Evolutionary conservation across 2,797 vertebrate species (phyloP).

Genomic region (Sebastiscus albofasciatus): DNA sequence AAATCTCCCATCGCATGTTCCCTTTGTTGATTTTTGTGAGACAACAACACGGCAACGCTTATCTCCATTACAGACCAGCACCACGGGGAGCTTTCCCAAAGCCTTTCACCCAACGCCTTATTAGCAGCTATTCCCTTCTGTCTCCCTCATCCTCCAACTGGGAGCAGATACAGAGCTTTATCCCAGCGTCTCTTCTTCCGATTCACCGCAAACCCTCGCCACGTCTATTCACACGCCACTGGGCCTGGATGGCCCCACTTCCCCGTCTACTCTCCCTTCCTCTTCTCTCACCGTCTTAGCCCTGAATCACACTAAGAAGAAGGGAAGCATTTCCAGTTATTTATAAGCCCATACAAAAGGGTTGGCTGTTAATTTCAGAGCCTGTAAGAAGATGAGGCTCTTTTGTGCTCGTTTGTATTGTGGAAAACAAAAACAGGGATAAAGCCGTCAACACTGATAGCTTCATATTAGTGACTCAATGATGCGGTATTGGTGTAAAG

Average conservation of each 20-base stretch:
- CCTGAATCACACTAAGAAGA: conserved; percentile 46
- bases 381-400: conserved; percentile 68
- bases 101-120: conserved; percentile 80
- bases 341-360: conserved; percentile 63
- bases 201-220: conserved; percentile 35
- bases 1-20: conserved; percentile 84
- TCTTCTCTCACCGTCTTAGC: conserved; percentile 46
- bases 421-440: conserved; percentile 64
- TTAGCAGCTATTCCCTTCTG: conserved; percentile 77
- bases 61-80: conserved; percentile 81
- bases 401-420: conserved; percentile 67
- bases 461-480: conserved; percentile 41
- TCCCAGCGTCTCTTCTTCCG: conserved; percentile 55
- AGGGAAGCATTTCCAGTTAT: conserved; percentile 54
- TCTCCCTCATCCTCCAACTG: conserved; percentile 69
- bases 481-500: conserved; percentile 13
- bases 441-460: conserved; percentile 48
- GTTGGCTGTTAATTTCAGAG: conserved; percentile 64
- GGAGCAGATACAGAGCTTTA: conserved; percentile 64
- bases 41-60: conserved; percentile 80
- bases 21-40: conserved; percentile 84
- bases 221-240: conserved; percentile 54
- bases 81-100: conserved; percentile 80
- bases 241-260: conserved; percentile 47
- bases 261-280: conserved; percentile 15